These are phyloP conservation scores for Dicranocentrus wangi DNA, from an alignment of 2,888 invertebrate species.

Conservation along the genomic window DNA sequence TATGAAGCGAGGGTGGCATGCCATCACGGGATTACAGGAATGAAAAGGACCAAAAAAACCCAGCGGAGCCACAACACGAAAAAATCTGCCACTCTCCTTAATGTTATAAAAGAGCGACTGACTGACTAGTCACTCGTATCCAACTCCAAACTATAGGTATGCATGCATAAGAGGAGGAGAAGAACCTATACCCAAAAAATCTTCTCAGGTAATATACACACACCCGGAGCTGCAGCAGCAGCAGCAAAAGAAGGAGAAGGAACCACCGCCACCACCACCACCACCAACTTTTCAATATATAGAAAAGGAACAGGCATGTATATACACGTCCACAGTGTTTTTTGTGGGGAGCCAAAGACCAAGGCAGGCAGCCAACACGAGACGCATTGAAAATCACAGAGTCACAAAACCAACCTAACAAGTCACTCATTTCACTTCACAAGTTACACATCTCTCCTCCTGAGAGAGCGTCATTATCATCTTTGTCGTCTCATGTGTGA, in stretches of 20 bases:
- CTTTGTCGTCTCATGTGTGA: slow-evolving; percentile 38
- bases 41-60: slow-evolving; percentile 28
- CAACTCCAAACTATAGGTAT: too few relatives aligned
- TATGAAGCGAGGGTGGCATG: slow-evolving; percentile 72
- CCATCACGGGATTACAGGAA: slow-evolving; percentile 55
- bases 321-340: slow-evolving; percentile 11
- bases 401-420: slow-evolving; percentile 44
- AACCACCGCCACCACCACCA: slow-evolving; percentile 46
- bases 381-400: slow-evolving; percentile 54
- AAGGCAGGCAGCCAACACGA: slow-evolving; percentile 60
- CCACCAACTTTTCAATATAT: too few relatives aligned
- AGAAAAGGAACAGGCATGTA: too few relatives aligned
- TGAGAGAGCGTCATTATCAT: slow-evolving; percentile 51
- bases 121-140: not conserved
- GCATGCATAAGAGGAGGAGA: too few relatives aligned
- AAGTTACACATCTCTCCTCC: slow-evolving; percentile 54
- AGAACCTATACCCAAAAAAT: too few relatives aligned
- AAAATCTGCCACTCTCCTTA: slow-evolving; percentile 34
- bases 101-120: not conserved
- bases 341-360: slow-evolving; percentile 31
- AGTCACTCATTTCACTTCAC: slow-evolving; percentile 57
- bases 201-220: too few relatives aligned
- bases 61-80: slow-evolving; percentile 46
- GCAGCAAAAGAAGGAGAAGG: slow-evolving; percentile 25
- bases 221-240: too few relatives aligned